Base-by-base conservation (phyloP, 2,113 vertebrate genomes). In the Columbina picui region DNA sequence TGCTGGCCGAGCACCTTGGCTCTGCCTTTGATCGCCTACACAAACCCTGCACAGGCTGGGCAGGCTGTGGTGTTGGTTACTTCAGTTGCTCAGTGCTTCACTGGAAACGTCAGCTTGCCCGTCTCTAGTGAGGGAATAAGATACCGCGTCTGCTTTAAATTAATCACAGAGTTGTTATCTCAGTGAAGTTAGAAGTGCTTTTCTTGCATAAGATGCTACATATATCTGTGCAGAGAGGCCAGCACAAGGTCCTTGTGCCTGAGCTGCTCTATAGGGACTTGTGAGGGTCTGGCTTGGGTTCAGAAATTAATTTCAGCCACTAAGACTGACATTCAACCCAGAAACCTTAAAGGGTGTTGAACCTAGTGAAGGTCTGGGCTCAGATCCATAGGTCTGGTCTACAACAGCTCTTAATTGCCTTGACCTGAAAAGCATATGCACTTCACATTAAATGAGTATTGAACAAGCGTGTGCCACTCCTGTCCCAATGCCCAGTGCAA, bases 391-490 rank as follows among this genome's bases (percentile, higher is more conserved):
- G 53, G 9, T 41, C 38, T 65, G 30, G 32, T 60, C 38, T 57
- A 20, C 7, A 14, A 7, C 39, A 79, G 38, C 27, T 84, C 19
- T 23, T 34, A 59, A 13, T 30, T 26, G 32, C 59, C 59, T 29
- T 63, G 55, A 10, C 38, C 27, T 73, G 70, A 68, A 2, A 34
- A 32, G 14, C 10, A 3, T 1, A 8, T 32, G 52, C 32, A 7
- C 30, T 68, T 45, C 4, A 15, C 1, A 0, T n/a, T 57, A 43
- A 29, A 6, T 36, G 67, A 21, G 47, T 0, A 0, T 21, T 67
- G 77, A 69, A 30, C 43, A n/a, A 8, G 38, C 0, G 0, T 1
- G 6, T 43, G 52, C 36, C n/a, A 4, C 45, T 65, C 39, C 53
- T 61, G 45, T 21, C 71, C 67, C 67, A 18, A 2, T 10, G 39